Evolutionary conservation across 2,888 invertebrate species (phyloP), one percentile per base, ranked within the genome.

Genomic region (Drosophila kambysellisi): DNA sequence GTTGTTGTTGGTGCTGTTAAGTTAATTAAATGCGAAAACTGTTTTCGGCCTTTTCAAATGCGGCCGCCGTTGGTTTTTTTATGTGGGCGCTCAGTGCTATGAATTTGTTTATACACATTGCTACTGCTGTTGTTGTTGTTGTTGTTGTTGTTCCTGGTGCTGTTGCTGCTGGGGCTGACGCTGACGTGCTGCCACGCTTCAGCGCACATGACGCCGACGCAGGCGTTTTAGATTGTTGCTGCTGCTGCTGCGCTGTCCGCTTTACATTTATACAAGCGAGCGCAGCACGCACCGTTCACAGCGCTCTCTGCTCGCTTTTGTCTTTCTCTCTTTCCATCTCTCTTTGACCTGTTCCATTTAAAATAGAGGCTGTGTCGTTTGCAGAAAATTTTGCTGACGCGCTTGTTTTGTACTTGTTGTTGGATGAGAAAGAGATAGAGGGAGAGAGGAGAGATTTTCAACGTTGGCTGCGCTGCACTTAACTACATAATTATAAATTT

Each of bases 21-120:
- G 75, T 88, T 88, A 87, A 88, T 89, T 89, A 88, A 89, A 88
- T 82, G 88, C 72, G 79, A 76, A 85, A 84, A 79, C 82, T 65
- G 65, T 81, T 86, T 81, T 72, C 57, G 76, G 63, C 66, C 68
- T 73, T 86, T 88, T 76, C 25, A 79, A 82, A 83, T 78, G 79
- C 74, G 68, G 71, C 53, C 46, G 70, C 63, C 58, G 68, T 66
- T 58, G 61, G 37, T n/a, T 17, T 30, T 77, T 88, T 85, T 68
- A 88, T 85, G 85, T 85, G 85, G 85, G 88, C 85, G 85, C 86
- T 62, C 81, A 79, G 48, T 76, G 79, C 72, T 79, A 81, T 85
- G 76, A 81, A 88, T 85, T 83, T 88, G 85, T 86, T 88, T 83
- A 85, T 77, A 72, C 70, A 85, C 82, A 82, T 83, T 77, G 63